These are phyloP conservation scores for Drosophila paranaensis DNA, from an alignment of 2,888 invertebrate genomes.

Conservation along the genomic window DNA sequence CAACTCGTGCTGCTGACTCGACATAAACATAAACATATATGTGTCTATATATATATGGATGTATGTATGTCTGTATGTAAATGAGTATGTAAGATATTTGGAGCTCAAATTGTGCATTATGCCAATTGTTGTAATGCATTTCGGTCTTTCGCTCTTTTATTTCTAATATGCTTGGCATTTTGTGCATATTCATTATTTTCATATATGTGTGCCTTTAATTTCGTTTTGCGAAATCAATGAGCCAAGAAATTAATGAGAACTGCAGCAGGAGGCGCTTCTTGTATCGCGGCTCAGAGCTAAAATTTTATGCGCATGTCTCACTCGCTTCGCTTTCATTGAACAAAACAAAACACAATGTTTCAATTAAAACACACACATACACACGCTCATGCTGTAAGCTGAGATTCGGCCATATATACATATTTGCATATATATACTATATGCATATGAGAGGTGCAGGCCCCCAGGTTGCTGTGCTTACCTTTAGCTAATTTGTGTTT, in stretches of 20 bases:
- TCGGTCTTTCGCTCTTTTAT: conserved; percentile 35
- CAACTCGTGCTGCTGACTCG: conserved; percentile 61
- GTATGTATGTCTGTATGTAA: neutral
- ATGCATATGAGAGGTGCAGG: neutral
- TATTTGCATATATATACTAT: neutral
- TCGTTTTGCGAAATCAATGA: conserved; percentile 78
- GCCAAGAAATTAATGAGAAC: conserved; percentile 68
- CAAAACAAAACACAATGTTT: conserved; percentile 46
- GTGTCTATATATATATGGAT: conserved; percentile 1
- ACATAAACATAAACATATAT: conserved; percentile 14
- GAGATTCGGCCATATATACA: conserved; percentile 7
- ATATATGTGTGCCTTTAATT: conserved; percentile 69
- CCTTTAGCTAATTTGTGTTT: neutral
- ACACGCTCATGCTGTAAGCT: conserved; percentile 19
- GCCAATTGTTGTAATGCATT: conserved; percentile 41
- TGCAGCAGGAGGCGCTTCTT: conserved; percentile 23
- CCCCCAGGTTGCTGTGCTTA: neutral
- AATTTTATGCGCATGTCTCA: conserved; percentile 54
- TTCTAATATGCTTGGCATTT: conserved; percentile 59
- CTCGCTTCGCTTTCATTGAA: conserved; percentile 62
- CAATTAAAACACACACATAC: conserved; percentile 57
- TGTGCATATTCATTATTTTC: conserved; percentile 44
- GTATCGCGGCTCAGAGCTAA: conserved; percentile 8
- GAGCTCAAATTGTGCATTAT: conserved; percentile 42
- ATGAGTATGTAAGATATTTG: conserved; percentile 18